Base-by-base conservation (phyloP, 2,113 vertebrate species). In the Ursus arctos region DNA sequence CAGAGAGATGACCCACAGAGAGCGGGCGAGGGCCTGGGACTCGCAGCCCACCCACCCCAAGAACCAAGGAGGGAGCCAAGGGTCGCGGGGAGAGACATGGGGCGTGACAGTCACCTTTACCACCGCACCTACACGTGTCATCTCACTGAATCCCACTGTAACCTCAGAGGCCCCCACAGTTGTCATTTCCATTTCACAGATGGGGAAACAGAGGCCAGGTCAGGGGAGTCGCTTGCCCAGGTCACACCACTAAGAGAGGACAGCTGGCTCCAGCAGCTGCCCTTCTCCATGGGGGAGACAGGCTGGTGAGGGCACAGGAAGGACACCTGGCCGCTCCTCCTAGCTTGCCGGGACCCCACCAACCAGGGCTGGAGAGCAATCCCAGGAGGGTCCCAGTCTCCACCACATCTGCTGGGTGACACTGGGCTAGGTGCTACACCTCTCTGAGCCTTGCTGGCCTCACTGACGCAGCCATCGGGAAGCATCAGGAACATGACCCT, bases 1-100 rank as follows among this genome's bases (percentile, higher is more conserved):
- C 0, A 0, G 7, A 53, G 51, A 21, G 33, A 55, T 2, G 1
- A 18, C 22, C 22, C 0, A 0, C 21, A 53, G 0, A 12, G 47
- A 16, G 57, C 47, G 4, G 63, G 59, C 6, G 1, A 33, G 40
- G 71, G 55, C 40, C 7, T 5, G 5, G 22, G 63, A 22, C 47
- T 21, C 12, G 1, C 7, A 21, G 63, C 57, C 72, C 15, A 2
- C 71, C 12, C 76, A 12, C 26, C 4, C 74, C 26, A 10, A 18
- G 14, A 31, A 26, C 57, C 7, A 1, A 14, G 72, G 63, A 74
- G 49, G 7, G n/a, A 10, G n/a, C 31, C 13, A 33, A 40, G 33
- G 16, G 18, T n/a, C 49, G 22, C 47, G 1, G 0, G 1, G 10
- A 47, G 47, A 18, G 49, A 61, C 0, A 0, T 6, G 15, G 55